Conservation (phyloP, 2,113 vertebrate genomes). For the Ceuthmochares aereus region DNA sequence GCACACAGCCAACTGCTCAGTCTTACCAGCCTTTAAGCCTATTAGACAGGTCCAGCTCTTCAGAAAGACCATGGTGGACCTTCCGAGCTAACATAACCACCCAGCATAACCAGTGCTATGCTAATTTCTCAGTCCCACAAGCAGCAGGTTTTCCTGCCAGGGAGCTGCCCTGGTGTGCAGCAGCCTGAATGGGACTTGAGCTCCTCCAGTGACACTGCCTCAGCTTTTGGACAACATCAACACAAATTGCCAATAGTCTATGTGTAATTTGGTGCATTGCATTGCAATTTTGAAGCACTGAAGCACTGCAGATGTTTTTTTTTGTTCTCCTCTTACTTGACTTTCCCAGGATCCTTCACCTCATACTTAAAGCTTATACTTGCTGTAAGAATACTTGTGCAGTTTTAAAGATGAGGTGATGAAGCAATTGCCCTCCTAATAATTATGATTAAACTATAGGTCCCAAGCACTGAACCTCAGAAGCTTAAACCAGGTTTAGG, state of each 20-base stretch:
- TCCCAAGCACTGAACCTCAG: background rate
- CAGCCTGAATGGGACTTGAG: background rate
- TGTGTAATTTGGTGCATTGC: background rate
- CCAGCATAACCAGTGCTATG: fast-evolving
- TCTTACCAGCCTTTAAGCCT: background rate
- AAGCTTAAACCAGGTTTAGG: background rate
- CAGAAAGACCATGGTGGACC: background rate
- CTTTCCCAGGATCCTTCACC: background rate
- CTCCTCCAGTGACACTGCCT: background rate
- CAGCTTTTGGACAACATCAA: background rate
- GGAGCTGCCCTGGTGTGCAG: background rate
- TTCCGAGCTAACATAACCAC: background rate
- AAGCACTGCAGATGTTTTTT: background rate
- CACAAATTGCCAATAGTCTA: background rate
- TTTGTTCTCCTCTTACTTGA: background rate
- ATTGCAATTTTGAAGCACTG: background rate
- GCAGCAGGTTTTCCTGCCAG: background rate
- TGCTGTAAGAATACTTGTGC: too few relatives aligned
- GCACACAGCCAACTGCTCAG: background rate
- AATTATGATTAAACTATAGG: background rate
- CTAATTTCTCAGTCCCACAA: background rate
- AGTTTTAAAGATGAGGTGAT: background rate
- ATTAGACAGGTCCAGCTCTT: background rate
- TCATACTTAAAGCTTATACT: background rate
- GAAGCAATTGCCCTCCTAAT: background rate